phyloP scores from a whole-genome alignment of 2,113 vertebrate genomes.

The Aegotheles bennettii region DNA sequence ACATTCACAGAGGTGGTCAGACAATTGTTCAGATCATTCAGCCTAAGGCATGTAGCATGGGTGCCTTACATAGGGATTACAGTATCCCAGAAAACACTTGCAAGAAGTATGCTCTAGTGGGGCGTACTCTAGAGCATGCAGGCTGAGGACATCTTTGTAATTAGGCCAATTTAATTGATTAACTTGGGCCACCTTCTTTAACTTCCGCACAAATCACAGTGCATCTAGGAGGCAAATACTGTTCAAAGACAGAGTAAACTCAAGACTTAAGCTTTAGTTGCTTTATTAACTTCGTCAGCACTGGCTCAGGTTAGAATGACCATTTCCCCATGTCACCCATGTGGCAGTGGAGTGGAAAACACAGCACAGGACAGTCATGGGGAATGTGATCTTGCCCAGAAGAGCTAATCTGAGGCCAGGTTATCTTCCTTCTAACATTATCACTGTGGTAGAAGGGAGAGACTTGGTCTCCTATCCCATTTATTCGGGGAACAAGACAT shows the following conservation, averaged over 20 bases:
- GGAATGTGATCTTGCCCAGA: background rate
- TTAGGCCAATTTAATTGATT: background rate
- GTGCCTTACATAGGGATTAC: background rate
- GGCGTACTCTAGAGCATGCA: background rate
- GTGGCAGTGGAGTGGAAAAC: background rate
- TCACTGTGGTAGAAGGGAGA: background rate
- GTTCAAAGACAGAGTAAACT: background rate
- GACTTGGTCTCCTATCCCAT: background rate
- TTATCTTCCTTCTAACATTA: background rate
- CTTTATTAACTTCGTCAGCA: background rate
- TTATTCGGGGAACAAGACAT: background rate
- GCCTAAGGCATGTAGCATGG: fast-evolving
- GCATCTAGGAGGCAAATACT: background rate
- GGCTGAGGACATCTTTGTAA: background rate
- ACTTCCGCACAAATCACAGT: background rate
- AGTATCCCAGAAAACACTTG: background rate
- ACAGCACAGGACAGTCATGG: background rate
- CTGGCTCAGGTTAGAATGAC: background rate
- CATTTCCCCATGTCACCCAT: fast-evolving
- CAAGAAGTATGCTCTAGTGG: background rate
- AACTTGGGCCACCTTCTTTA: background rate
- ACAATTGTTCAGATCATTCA: background rate
- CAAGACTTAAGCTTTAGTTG: background rate
- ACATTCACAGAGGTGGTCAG: background rate
- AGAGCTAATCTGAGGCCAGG: background rate